Evolutionary conservation across 2,113 vertebrate genomes (phyloP).

Genomic region (Megaptera novaeangliae): DNA sequence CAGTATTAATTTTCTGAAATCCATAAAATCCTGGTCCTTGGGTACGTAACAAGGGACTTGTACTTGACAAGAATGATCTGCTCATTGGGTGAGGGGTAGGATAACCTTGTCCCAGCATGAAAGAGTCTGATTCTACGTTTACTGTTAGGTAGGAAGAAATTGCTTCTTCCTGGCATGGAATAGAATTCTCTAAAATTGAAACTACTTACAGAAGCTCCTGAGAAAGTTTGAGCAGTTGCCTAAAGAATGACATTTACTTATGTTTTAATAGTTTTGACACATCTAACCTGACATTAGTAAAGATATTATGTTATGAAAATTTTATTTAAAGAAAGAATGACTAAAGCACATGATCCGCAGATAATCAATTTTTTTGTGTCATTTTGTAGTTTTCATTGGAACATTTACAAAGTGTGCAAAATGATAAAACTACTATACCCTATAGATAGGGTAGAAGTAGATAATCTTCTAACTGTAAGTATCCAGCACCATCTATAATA

Average conservation of each 20-base stretch:
- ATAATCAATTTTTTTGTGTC: not conserved
- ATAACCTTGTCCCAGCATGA: not conserved
- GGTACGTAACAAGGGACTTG: not conserved
- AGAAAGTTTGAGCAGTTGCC: not conserved
- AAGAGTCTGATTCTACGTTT: not conserved
- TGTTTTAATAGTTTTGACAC: not conserved
- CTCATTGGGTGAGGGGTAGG: not conserved
- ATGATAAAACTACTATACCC: not conserved
- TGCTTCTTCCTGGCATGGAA: not conserved
- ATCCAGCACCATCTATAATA: slow-evolving; percentile 40
- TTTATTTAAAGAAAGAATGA: slow-evolving; percentile 38
- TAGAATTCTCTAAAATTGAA: not conserved
- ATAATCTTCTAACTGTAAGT: not conserved
- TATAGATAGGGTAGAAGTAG: not conserved
- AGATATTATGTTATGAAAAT: not conserved
- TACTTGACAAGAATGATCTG: not conserved
- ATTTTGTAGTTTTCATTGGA: slow-evolving; percentile 29
- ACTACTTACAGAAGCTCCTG: not conserved
- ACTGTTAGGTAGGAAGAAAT: not conserved
- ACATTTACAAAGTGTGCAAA: not conserved
- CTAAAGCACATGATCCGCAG: not conserved
- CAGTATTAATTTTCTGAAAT: not conserved
- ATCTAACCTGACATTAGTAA: not conserved
- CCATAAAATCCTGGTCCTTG: not conserved
- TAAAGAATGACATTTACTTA: not conserved